phyloP scores from a whole-genome alignment of 2,113 vertebrate genomes.

The Cephalophus harveyi region DNA sequence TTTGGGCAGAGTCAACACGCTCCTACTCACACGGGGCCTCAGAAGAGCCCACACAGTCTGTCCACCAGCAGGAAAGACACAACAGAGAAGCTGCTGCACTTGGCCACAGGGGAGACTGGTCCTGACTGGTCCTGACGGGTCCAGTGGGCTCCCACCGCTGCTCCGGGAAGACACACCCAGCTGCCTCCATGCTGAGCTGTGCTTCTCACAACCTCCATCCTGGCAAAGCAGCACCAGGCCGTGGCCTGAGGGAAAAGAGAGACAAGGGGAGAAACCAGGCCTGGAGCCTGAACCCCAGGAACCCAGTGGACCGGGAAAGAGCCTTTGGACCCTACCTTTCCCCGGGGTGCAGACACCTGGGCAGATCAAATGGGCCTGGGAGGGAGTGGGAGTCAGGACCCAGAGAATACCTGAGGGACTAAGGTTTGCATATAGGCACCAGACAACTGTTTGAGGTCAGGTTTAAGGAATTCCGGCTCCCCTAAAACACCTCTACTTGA shows the following conservation, averaged over 20 bases:
- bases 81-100: rapidly evolving
- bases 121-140: not conserved
- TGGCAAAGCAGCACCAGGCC: not conserved
- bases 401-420: not conserved
- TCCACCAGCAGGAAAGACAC: not conserved
- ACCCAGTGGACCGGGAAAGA: not conserved
- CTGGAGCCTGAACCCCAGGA: not conserved
- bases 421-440: not conserved
- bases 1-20: not conserved
- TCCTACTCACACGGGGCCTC: not conserved
- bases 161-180: not conserved
- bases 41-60: not conserved
- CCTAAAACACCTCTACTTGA: not conserved
- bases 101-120: not conserved
- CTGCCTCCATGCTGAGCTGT: not conserved
- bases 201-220: not conserved
- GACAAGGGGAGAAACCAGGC: not conserved
- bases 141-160: not conserved
- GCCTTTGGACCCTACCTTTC: not conserved
- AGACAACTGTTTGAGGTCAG: not conserved
- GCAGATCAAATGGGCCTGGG: not conserved
- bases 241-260: not conserved
- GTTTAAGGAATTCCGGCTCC: not conserved
- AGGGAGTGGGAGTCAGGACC: too few species aligned
- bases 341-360: not conserved